Conservation (phyloP, 2,113 vertebrate genomes). For the Junco hyemalis region DNA sequence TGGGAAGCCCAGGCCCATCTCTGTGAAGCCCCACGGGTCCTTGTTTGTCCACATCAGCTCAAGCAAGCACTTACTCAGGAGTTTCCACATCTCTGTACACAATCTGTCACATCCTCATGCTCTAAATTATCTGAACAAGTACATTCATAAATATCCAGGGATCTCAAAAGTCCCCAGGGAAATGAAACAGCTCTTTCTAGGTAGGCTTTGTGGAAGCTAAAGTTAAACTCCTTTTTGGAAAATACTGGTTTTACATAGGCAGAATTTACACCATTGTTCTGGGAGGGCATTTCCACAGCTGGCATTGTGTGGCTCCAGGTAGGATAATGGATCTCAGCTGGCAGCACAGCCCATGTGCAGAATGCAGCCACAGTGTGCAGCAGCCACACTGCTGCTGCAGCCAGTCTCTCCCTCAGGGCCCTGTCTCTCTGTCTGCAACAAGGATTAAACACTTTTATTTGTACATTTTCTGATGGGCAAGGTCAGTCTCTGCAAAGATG, state of each 20-base stretch:
- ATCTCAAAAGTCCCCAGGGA: neutral
- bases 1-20: accelerated
- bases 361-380: accelerated
- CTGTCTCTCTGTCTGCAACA: neutral
- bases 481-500: neutral
- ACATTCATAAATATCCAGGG: neutral
- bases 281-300: neutral
- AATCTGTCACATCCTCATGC: neutral
- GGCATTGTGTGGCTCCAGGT: accelerated
- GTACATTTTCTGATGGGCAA: neutral
- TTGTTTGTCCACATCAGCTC: neutral
- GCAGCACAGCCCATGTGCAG: neutral
- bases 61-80: neutral
- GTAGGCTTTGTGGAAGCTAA: neutral
- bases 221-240: neutral
- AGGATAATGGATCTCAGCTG: neutral
- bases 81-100: neutral
- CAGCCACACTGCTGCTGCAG: neutral
- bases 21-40: accelerated
- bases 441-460: neutral
- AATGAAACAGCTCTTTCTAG: neutral
- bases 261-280: neutral
- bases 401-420: neutral
- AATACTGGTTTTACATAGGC: neutral
- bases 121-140: neutral